These are phyloP conservation scores for Eonycteris spelaea DNA, from an alignment of 2,113 vertebrate genomes.

Conservation along the genomic window DNA sequence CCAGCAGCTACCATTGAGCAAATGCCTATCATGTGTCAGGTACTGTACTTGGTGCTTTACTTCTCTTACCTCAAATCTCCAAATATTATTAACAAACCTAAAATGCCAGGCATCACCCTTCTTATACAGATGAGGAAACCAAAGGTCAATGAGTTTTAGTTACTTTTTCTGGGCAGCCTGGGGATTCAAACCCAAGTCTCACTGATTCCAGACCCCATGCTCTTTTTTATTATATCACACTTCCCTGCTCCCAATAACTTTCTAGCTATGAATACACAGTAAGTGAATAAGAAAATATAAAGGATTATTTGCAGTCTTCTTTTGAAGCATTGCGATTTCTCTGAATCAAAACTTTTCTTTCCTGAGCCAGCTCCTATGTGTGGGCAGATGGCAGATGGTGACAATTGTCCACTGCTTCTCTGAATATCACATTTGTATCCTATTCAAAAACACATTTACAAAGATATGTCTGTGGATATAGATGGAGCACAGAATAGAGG, in stretches of 20 bases:
- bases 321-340: slow-evolving; percentile 35
- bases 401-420: slow-evolving; percentile 62
- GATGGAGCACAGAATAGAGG: slow-evolving; percentile 28
- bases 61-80: background rate
- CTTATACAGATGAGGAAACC: background rate
- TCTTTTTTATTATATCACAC: background rate
- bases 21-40: background rate
- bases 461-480: slow-evolving; percentile 42
- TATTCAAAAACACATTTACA: slow-evolving; percentile 63
- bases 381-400: slow-evolving; percentile 65
- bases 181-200: background rate
- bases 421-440: slow-evolving; percentile 59
- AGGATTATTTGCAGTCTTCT: slow-evolving; percentile 45
- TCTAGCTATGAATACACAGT: background rate
- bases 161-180: background rate
- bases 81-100: background rate
- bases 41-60: background rate
- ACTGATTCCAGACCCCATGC: background rate
- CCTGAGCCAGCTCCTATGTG: slow-evolving; percentile 17
- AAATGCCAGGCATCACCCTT: background rate
- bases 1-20: background rate
- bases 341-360: slow-evolving; percentile 60
- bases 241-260: background rate
- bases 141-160: background rate
- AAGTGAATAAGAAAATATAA: slow-evolving; percentile 35